phyloP scores from a whole-genome alignment of 2,888 invertebrate genomes.

The Pachycephus smyrnensis region DNA sequence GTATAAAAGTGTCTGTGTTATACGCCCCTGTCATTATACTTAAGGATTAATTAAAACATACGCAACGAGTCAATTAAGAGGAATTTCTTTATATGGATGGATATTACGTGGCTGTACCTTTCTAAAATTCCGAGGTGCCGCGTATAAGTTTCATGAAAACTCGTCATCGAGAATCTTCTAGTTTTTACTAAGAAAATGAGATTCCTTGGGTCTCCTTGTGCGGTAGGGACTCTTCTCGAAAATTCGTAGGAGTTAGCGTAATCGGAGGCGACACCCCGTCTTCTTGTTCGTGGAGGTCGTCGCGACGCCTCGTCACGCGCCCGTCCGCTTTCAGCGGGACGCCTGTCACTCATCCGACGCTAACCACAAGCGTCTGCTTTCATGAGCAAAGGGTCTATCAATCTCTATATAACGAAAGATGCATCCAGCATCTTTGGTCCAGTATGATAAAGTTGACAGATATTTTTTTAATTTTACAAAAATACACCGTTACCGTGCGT shows the following conservation, averaged over 20 bases:
- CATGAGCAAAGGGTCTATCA: background rate
- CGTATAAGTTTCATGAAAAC: background rate
- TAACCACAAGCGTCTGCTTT: background rate
- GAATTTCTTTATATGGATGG: background rate
- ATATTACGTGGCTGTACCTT: background rate
- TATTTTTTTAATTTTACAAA: background rate
- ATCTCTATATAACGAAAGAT: background rate
- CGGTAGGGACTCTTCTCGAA: constrained; percentile 12
- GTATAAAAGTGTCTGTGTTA: background rate
- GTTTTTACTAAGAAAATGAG: background rate
- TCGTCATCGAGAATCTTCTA: background rate
- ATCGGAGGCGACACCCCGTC: constrained; percentile 56
- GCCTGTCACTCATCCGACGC: constrained; percentile 52
- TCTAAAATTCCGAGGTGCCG: background rate
- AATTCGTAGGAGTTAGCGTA: constrained; percentile 51
- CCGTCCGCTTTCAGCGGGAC: constrained; percentile 56
- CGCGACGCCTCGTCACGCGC: constrained; percentile 60
- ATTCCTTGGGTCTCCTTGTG: background rate
- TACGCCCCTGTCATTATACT: background rate
- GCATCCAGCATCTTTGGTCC: background rate
- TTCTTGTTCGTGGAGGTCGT: constrained; percentile 44
- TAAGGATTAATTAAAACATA: background rate
- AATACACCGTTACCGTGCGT: background rate
- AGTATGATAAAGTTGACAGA: background rate
- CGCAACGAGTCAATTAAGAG: background rate